A percentile compares a stretch with the other conserved stretches of the same genome.
These are phyloP conservation scores for Uloborus diversus DNA, from an alignment of 1,140 invertebrate species.

Conservation along the genomic window DNA sequence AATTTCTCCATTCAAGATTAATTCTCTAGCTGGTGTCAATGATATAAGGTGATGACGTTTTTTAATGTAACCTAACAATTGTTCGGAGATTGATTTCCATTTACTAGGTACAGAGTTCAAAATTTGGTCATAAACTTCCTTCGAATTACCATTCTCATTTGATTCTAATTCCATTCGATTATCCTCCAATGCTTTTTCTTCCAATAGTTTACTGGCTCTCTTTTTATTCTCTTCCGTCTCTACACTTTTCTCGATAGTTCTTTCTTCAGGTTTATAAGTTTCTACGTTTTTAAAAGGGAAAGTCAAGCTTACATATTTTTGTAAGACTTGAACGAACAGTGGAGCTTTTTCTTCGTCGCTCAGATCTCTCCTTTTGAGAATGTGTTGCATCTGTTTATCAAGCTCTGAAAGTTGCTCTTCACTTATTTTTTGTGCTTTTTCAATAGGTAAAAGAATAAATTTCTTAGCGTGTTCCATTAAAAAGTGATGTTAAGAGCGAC, in stretches of 20 bases:
- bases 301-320: not conserved
- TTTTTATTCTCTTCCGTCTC: too few species aligned
- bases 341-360: not conserved
- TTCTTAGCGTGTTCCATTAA: constrained; percentile 5
- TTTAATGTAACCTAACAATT: too few species aligned
- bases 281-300: not conserved
- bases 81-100: too few species aligned
- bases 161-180: too few species aligned
- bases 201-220: too few species aligned
- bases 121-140: too few species aligned
- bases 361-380: not conserved
- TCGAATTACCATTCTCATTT: too few species aligned
- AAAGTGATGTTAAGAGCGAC: not conserved
- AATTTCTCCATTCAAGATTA: too few species aligned
- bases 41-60: too few species aligned
- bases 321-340: not conserved
- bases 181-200: too few species aligned
- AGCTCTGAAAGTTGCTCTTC: not conserved
- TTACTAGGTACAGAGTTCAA: too few species aligned
- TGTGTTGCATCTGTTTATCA: not conserved
- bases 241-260: not conserved
- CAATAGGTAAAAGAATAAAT: not conserved
- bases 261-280: not conserved
- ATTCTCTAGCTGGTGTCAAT: too few species aligned
- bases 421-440: not conserved